A percentile compares a stretch with the other conserved stretches of the same genome.
phyloP scores from a whole-genome alignment of 2,888 invertebrate genomes.

The Listrodromus nycthemerus region DNA sequence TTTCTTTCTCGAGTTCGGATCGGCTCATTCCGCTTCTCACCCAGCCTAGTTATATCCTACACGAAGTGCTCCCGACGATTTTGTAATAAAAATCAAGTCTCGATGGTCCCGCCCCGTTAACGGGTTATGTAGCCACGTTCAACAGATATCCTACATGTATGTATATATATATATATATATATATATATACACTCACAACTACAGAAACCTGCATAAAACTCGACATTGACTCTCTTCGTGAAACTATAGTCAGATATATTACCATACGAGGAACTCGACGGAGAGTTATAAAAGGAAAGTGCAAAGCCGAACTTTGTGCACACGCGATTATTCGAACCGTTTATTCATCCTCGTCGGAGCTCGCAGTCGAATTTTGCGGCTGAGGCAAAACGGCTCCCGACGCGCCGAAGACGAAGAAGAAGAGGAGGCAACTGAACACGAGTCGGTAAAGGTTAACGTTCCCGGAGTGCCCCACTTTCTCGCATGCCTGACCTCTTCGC shows the following conservation, averaged over 20 bases:
- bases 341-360: constrained; percentile 4
- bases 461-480: constrained; percentile 76
- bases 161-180: not conserved
- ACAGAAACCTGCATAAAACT: not conserved
- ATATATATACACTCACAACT: not conserved
- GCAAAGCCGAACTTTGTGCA: not conserved
- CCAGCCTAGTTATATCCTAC: constrained; percentile 19
- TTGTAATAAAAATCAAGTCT: constrained; percentile 25
- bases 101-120: constrained; percentile 19
- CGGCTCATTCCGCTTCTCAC: constrained; percentile 17
- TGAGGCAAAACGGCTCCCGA: not conserved
- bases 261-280: not conserved
- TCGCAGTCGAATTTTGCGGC: constrained; percentile 20
- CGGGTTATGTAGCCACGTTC: constrained; percentile 17
- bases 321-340: not conserved
- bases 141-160: not conserved
- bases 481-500: constrained; percentile 75
- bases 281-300: not conserved
- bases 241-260: not conserved
- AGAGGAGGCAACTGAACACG: constrained; percentile 53
- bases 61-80: not conserved
- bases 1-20: constrained; percentile 13
- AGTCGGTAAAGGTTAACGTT: constrained; percentile 75
- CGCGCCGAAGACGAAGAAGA: constrained; percentile 50
- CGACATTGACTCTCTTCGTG: constrained; percentile 2